A percentile compares a stretch with the other conserved stretches of the same genome.
Evolutionary conservation across 2,113 vertebrate species (phyloP).

Genomic region (Origma solitaria): DNA sequence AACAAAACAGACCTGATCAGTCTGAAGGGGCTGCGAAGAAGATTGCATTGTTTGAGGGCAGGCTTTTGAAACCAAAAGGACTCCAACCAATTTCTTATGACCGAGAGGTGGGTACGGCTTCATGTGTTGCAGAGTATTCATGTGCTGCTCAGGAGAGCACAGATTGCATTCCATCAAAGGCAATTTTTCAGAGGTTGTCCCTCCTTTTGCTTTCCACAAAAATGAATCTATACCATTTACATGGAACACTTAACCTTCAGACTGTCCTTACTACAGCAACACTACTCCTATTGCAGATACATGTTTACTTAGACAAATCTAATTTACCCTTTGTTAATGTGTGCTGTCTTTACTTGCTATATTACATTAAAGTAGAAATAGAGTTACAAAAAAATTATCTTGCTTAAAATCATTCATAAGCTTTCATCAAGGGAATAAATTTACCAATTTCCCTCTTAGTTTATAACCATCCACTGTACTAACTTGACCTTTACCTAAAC

Average conservation of each 20-base stretch:
- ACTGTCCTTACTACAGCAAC: conserved; percentile 72
- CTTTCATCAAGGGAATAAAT: conserved; percentile 76
- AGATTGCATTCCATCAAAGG: conserved; percentile 57
- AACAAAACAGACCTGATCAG: not conserved
- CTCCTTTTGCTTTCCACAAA: conserved; percentile 63
- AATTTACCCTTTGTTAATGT: conserved; percentile 82
- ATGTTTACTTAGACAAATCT: conserved; percentile 83
- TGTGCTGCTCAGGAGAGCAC: conserved; percentile 57
- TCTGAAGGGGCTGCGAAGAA: not conserved
- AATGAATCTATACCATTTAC: conserved; percentile 58
- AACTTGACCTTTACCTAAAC: conserved; percentile 81
- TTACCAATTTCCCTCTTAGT: conserved; percentile 73
- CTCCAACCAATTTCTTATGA: conserved; percentile 13
- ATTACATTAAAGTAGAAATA: conserved; percentile 84
- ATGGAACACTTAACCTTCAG: conserved; percentile 76
- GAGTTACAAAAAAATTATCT: conserved; percentile 80
- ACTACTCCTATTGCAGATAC: conserved; percentile 68
- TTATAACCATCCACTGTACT: conserved; percentile 73
- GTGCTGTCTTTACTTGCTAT: conserved; percentile 75
- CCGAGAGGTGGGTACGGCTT: not conserved
- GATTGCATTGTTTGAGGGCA: not conserved
- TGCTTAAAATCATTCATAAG: conserved; percentile 75
- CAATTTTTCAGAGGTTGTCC: conserved; percentile 61
- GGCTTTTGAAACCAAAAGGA: conserved; percentile 13
- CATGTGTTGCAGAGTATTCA: not conserved